phyloP scores from a whole-genome alignment of 2,888 invertebrate genomes.

The Callimorpha dominula region DNA sequence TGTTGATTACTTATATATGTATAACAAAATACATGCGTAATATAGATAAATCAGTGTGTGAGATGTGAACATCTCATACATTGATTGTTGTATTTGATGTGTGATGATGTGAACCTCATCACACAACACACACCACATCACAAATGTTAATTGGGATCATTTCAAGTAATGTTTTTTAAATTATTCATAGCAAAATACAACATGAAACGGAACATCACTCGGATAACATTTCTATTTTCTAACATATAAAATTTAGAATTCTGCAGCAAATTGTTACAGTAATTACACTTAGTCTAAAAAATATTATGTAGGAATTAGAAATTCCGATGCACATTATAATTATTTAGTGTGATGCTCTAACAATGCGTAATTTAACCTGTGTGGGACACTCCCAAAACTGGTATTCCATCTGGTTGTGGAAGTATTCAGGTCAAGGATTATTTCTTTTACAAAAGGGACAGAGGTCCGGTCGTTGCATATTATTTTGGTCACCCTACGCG shows the following conservation, averaged over 20 bases:
- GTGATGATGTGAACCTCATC: background rate
- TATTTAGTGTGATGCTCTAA: slow-evolving; percentile 39
- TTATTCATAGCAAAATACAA: background rate
- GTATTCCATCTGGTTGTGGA: slow-evolving; percentile 56
- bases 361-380: slow-evolving; percentile 76
- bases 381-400: slow-evolving; percentile 66
- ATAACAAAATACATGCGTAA: too few species aligned
- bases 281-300: background rate
- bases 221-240: background rate
- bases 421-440: slow-evolving; percentile 75
- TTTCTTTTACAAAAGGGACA: slow-evolving; percentile 53
- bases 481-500: slow-evolving; percentile 72
- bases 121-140: background rate
- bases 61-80: too few species aligned
- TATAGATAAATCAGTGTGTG: too few species aligned
- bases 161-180: background rate
- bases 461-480: slow-evolving; percentile 59
- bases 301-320: slow-evolving; percentile 23
- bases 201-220: background rate
- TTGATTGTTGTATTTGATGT: background rate
- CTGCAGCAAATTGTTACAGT: background rate
- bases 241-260: background rate
- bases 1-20: too few species aligned
- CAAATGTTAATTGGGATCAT: background rate
- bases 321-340: slow-evolving; percentile 46